Evolutionary conservation across 2,797 vertebrate genomes (phyloP).

Genomic region (Danio albolineatus): DNA sequence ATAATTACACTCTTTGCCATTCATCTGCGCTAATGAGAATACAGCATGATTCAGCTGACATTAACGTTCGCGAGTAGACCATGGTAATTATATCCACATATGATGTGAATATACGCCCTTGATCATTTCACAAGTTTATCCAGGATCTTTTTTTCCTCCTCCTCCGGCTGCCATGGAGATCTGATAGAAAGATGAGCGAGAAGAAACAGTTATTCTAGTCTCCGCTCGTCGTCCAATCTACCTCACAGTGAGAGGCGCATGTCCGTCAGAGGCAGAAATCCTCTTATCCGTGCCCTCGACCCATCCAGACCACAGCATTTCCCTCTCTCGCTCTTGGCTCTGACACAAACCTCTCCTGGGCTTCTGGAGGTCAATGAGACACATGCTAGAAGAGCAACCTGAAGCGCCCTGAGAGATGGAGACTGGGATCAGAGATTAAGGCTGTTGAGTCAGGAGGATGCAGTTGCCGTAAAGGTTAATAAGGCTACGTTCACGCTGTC

Average conservation of each 20-base stretch:
- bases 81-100: conserved; percentile 34
- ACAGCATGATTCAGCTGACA: conserved; percentile 18
- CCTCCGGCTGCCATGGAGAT: conserved; percentile 20
- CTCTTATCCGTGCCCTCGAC: conserved; percentile 40
- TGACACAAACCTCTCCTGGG: conserved; percentile 39
- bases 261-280: conserved; percentile 32
- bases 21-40: conserved; percentile 39
- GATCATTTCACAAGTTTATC: conserved; percentile 27
- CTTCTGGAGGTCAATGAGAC: conserved; percentile 62
- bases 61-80: conserved; percentile 22
- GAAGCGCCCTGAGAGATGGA: background rate
- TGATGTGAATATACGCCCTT: conserved; percentile 9
- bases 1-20: conserved; percentile 37
- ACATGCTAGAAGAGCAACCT: conserved; percentile 50
- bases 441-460: background rate
- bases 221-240: conserved; percentile 6
- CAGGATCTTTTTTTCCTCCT: conserved; percentile 1
- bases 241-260: conserved; percentile 24
- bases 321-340: conserved; percentile 23
- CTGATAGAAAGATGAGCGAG: conserved; percentile 23
- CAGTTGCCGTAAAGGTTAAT: background rate
- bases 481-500: background rate
- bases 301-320: background rate
- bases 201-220: conserved; percentile 21
- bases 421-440: background rate